Evolutionary conservation across 2,797 vertebrate species (phyloP), one percentile per base, ranked within the genome.

Genomic region (Poeciliopsis paucimaculata): DNA sequence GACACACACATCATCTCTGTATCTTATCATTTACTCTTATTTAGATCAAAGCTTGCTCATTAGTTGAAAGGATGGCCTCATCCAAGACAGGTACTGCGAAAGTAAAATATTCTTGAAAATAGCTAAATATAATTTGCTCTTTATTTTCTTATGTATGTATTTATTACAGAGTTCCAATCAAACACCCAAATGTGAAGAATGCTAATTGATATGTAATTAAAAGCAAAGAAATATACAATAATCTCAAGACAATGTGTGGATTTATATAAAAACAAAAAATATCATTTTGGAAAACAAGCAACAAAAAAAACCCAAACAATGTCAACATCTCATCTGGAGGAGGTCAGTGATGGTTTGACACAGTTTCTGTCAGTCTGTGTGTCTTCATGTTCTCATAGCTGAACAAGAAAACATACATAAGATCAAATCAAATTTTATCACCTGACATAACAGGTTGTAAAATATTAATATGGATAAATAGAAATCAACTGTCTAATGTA

Each of bases 21-120:
- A 20, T 85, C 47, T 79, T 31, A 64, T 84, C 23, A 78, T 43
- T 28, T 75, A 73, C 57, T 75, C 49, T 47, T 45, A 49, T 68
- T 82, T 28, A 80, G 47, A 83, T 72, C n/a, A 72, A 64, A 46
- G 45, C 28, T 70, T 18, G 77, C 10, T 70, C 45, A 31, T 78
- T 57, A 47, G 16, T 12, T 55, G 68, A 31, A 45, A 71, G 66
- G 11, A 8, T 49, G 39, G 23, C 7, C 47, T 3, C 1, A 13
- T 49, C 20, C 26, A 7, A 47, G 49, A 62, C 18, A 64, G n/a
- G 62, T 51, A 47, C 26, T 75, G 41, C 23, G 39, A 70, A n/a
- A n/a, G 41, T 7, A 7, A 43, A 43, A 43, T 41, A 13, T 43
- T 68, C 8, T 6, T 41, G 4, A 41, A 26, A 41, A 13, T 20